Base-by-base conservation (phyloP, 2,888 invertebrate species). In the Caenorhabditis plicata region DNA sequence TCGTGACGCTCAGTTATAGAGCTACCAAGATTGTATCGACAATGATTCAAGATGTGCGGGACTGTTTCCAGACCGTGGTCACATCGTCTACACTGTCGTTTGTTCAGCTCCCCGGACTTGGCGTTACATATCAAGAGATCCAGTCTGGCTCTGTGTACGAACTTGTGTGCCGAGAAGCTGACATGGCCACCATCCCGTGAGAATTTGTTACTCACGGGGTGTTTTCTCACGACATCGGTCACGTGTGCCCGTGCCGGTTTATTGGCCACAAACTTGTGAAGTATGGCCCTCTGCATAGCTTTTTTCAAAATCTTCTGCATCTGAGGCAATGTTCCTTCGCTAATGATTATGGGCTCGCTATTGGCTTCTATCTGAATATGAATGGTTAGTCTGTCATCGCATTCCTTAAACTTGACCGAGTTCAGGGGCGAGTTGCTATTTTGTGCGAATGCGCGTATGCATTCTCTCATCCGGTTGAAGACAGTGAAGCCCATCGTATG, bases 381-480 rank as follows among this genome's bases (percentile, higher is more conserved):
- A n/a, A 50, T 27, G 1, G 50, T 43, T 1, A 50, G 15, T 15
- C 43, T 26, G 4, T 23, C 23, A 5, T 42, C 15, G 1, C 27
- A 4, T 3, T 5, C 50, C 2, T 35, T 20, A 7, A 50, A 8
- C 22, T 36, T 32, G 15, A 50, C 2, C 7, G 17, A 9, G 36
- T 43, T 26, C 25, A 49, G 13, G 4, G 41, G 49, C 7, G 41
- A 7, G 5, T 15, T 35, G 4, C 20, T 27, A 4, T n/a, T 15
- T n/a, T n/a, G 33, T 4, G 41, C 11, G 3, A 49, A 13, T 2
- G 11, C 13, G 8, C 17, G 31, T 17, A 17, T 20, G 8, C 41
- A 19, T 17, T 49, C 49, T 15, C 42, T 15, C 19, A 49, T 17
- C 15, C 49, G 25, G 4, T 33, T 42, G 36, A 49, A 42, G 13